Base-by-base conservation (phyloP, 1,140 invertebrate species). In the Apocrypta bakeri region DNA sequence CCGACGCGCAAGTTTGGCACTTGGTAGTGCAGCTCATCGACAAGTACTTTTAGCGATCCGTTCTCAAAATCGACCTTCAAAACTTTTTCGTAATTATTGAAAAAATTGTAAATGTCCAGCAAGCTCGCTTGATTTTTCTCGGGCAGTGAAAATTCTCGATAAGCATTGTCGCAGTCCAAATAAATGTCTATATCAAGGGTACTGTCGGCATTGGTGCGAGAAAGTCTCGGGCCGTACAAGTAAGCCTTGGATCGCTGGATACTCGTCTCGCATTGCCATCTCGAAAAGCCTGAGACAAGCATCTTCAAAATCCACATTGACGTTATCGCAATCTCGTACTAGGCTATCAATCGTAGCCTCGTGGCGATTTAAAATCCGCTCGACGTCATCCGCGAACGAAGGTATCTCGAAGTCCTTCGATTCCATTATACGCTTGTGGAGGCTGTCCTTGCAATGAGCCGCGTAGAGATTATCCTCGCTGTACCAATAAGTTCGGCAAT, bases 151-250 rank as follows among this genome's bases (percentile, higher is more conserved):
- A 79, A 2, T 42, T 61, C 42, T 6, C 56, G 17, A 29, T 76
- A 76, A 17, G 69, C 1, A 80, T 85, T 84, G 87, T 92, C 89
- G 21, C 87, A 89, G 82, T 93, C 90, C 25, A 93, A 84, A 84
- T 91, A 93, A 66, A 93, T 86, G 82, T 93, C 92, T 69, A 93
- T 84, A 81, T 93, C 92, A 75, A 92, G 93, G 27, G n/a, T n/a
- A n/a, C 89, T 87, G 74, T 82, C 40, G 75, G 89, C 86, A 63
- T 88, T 90, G 64, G 92, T 81, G n/a, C 90, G 90, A n/a, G 90
- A 90, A 11, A 91, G 81, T 71, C 92, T 88, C 17, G 92, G 93
- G 37, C 92, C 93, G 81, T 91, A 93, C 7, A 89, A 83, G 85
- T 88, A 88, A 7, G 87, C 90, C 85, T 88, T 84, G 17, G n/a